phyloP scores from a whole-genome alignment of 1,140 invertebrate genomes.

The Drosophila albomicans region DNA sequence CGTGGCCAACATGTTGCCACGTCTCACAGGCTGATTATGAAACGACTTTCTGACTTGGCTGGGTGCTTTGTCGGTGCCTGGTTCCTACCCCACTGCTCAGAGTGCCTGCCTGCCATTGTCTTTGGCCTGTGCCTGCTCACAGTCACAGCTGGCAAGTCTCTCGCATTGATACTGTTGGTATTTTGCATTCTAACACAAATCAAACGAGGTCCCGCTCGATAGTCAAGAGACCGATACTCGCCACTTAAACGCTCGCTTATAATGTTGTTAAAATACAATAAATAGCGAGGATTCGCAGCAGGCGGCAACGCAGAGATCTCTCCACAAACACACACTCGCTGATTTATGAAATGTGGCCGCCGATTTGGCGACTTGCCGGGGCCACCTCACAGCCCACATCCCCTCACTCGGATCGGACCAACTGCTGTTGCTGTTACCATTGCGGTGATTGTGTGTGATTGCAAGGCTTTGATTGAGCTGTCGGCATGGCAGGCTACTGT shows the following conservation, averaged over 20 bases:
- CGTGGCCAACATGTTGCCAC: slow-evolving; percentile 55
- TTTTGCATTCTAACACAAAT: slow-evolving; percentile 81
- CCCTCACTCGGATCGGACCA: slow-evolving; percentile 23
- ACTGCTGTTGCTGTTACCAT: slow-evolving; percentile 33
- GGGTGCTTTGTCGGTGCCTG: slow-evolving; percentile 27
- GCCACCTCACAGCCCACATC: slow-evolving; percentile 14
- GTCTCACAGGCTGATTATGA: slow-evolving; percentile 70
- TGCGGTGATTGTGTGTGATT: slow-evolving; percentile 65
- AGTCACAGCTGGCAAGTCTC: not conserved
- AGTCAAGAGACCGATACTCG: slow-evolving; percentile 46
- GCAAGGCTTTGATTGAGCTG: slow-evolving; percentile 73
- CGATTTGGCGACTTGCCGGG: slow-evolving; percentile 65
- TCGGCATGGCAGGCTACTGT: slow-evolving; percentile 71
- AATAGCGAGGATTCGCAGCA: slow-evolving; percentile 80
- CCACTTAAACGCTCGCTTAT: slow-evolving; percentile 82
- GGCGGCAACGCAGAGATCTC: slow-evolving; percentile 52
- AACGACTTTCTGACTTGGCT: slow-evolving; percentile 46
- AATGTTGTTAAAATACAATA: slow-evolving; percentile 83
- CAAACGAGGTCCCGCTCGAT: slow-evolving; percentile 61
- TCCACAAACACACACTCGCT: slow-evolving; percentile 46
- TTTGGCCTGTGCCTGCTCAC: slow-evolving; percentile 22
- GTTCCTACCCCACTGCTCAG: not conserved
- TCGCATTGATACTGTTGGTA: not conserved
- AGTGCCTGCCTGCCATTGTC: slow-evolving; percentile 36
- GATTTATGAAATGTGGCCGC: slow-evolving; percentile 79